Evolutionary conservation across 2,113 vertebrate genomes (phyloP), one percentile per base, ranked within the genome.

Genomic region (Corythaixoides concolor): DNA sequence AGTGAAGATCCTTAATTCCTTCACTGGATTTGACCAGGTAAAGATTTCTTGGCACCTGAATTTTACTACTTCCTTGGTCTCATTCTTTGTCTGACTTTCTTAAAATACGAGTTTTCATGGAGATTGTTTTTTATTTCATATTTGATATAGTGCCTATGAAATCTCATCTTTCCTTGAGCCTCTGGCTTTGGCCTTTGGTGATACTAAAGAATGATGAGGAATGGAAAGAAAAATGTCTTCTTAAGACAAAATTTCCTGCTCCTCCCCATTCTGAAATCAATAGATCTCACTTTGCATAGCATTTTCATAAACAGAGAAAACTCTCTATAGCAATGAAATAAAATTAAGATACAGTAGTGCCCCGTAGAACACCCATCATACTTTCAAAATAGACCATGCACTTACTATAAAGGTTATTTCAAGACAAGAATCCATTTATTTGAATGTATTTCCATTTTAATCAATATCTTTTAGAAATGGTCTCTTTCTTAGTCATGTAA

Each of bases 371-470:
- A 97, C 95, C 95, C 85, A 98, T 98, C 97, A 97, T 97, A 98
- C 97, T 98, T 98, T 98, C 96, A 98, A 98, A 97, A 98, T 94
- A 97, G 97, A 96, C 95, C 95, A 96, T 97, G 97, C 92, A 93
- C 82, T 97, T 97, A 96, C 94, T 93, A 94, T 86, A 98, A 97
- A 98, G 97, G 97, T 98, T 98, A 97, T 97, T 97, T 97, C 96
- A 97, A 97, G 97, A 89, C 88, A 95, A 96, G 97, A 98, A 97
- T 97, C 95, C 98, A 97, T 98, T 98, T 97, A 98, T 98, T 98
- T 98, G 97, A 98, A 98, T 98, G 95, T 82, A 98, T 98, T 98
- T 98, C 97, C 98, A 98, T 98, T 98, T 98, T 98, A 98, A 98
- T 98, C 97, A 96, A 95, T 78, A 94, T 97, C 86, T 77, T 93